Base-by-base conservation (phyloP, 2,888 invertebrate genomes). In the Isoperla grammatica region DNA sequence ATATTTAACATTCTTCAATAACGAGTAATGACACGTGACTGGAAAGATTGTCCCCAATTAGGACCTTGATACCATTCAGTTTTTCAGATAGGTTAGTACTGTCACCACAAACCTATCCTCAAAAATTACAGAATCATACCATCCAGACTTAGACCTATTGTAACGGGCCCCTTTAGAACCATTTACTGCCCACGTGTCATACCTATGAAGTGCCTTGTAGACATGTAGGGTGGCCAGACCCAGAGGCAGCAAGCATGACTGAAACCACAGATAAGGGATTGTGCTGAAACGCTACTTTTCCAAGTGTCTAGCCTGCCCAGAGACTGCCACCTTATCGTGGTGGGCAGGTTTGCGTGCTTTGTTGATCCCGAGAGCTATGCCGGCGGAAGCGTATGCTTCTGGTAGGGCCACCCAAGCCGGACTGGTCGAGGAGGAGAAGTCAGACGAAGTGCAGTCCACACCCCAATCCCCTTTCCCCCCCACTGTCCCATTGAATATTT, bases 81-180 rank as follows among this genome's bases (percentile, higher is more conserved):
- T 57, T 48, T 43, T 63, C 61, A 37, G 64, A 61, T 40, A 70
- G n/a, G 48, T 55, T 42, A 23, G 65, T 20, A 22, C 49, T n/a
- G 48, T 39, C 11, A 8, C 4, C 29, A 60, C 11, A 50, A 71
- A 68, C 72, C 71, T 71, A 61, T 70, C 70, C 29, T 67, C 65
- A 60, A 72, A 71, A 55, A 59, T 61, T 1, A 45, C 19, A 20
- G 50, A 20, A 54, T 71, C 70, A 64, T 71, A 70, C 72, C 71
- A 71, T 4, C 71, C 72, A 20, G 66, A 67, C 55, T 63, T 61
- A 12, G 63, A 67, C 11, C 68, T 40, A 59, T 68, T 69, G 61
- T 67, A 72, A 1, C 67, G 35, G 57, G 61, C 20, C 60, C 66
- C 37, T 49, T 15, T 42, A 5, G 62, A 61, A 17, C 65, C 66